Conservation (phyloP, 2,888 invertebrate genomes). For the Hyalella azteca region DNA sequence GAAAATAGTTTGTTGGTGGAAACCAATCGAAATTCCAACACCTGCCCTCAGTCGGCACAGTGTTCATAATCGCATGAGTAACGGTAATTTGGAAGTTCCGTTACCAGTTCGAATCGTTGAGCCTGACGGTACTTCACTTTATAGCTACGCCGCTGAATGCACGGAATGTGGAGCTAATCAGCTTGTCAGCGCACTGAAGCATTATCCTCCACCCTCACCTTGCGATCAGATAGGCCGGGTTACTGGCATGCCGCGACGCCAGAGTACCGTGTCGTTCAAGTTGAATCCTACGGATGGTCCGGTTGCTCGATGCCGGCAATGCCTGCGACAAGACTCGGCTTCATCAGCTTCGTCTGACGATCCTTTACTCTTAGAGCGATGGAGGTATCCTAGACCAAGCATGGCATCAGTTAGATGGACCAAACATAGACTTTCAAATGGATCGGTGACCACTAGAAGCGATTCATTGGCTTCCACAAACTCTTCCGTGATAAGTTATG, state of each 20-base stretch:
- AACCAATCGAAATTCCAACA: constrained; percentile 52
- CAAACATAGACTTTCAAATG: constrained; percentile 53
- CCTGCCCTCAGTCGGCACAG: constrained; percentile 48
- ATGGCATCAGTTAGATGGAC: constrained; percentile 52
- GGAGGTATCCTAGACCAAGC: constrained; percentile 43
- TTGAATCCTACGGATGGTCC: constrained; percentile 50
- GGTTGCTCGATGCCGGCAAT: constrained; percentile 47
- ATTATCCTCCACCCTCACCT: constrained; percentile 48
- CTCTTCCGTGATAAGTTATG: constrained; percentile 51
- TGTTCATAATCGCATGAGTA: constrained; percentile 45
- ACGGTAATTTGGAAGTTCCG: constrained; percentile 45
- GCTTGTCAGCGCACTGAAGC: constrained; percentile 48
- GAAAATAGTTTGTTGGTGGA: constrained; percentile 61
- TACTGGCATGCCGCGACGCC: constrained; percentile 44
- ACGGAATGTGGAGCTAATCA: constrained; percentile 59
- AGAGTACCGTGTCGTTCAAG: constrained; percentile 54
- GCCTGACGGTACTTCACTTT: constrained; percentile 61
- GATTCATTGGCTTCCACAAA: constrained; percentile 56
- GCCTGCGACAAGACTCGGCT: constrained; percentile 53
- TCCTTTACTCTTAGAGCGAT: constrained; percentile 49
- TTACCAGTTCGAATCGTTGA: constrained; percentile 58
- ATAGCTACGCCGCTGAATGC: constrained; percentile 61
- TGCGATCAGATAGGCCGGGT: constrained; percentile 31
- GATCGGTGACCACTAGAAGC: constrained; percentile 54
- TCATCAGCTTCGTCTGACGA: constrained; percentile 57